These are phyloP conservation scores for Ceratothoa steindachneri DNA, from an alignment of 2,888 invertebrate genomes.

Conservation along the genomic window DNA sequence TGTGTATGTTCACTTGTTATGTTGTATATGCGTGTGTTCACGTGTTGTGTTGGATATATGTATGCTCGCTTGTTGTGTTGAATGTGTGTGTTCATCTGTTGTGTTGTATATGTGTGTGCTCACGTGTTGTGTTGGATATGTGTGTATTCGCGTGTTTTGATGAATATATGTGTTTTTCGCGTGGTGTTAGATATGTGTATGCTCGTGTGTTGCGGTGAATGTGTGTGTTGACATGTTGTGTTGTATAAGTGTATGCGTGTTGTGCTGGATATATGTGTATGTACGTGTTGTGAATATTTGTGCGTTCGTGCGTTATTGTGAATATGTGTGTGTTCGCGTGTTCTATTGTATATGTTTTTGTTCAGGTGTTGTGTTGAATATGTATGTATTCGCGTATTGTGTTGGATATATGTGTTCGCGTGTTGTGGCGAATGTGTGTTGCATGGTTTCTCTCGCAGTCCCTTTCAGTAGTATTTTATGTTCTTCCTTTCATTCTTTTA, in stretches of 20 bases:
- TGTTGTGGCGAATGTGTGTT: too few relatives aligned
- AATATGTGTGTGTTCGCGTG: not conserved
- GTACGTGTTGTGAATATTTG: not conserved
- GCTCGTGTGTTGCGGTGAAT: not conserved
- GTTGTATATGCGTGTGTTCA: not conserved
- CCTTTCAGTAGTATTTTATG: too few relatives aligned
- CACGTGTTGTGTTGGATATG: not conserved
- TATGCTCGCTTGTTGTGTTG: not conserved
- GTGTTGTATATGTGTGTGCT: not conserved
- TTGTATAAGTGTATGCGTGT: not conserved
- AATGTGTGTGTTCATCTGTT: not conserved
- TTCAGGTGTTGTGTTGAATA: too few relatives aligned
- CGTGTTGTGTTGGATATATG: not conserved
- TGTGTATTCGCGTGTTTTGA: not conserved
- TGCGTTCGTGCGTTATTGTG: too few relatives aligned
- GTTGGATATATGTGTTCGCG: too few relatives aligned
- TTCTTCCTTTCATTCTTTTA: too few relatives aligned
- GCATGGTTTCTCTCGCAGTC: too few relatives aligned
- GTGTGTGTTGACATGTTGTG: not conserved
- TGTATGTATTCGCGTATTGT: too few relatives aligned
- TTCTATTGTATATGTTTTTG: not conserved
- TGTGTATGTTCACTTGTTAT: not conserved
- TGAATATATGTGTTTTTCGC: not conserved
- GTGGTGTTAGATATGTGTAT: too few relatives aligned
- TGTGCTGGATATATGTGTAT: not conserved